Evolutionary conservation across 2,113 vertebrate species (phyloP).

Genomic region (Xiphophorus maculatus): DNA sequence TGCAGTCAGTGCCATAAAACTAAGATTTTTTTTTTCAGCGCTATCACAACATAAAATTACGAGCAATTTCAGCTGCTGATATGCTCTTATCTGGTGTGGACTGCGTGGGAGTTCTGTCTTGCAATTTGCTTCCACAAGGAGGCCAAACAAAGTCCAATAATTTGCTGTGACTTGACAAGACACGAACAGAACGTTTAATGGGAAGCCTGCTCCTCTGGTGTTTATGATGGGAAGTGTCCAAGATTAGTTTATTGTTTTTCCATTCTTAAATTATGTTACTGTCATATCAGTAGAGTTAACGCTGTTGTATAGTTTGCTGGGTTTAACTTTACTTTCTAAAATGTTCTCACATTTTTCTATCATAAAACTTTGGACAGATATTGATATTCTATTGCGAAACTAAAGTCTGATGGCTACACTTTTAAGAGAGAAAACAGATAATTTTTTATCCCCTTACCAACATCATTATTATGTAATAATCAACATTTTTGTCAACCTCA

Average conservation of each 20-base stretch:
- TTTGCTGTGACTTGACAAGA: conserved; percentile 19
- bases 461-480: neutral
- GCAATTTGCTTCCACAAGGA: conserved; percentile 54
- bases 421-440: too few relatives aligned
- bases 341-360: neutral
- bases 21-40: conserved; percentile 7
- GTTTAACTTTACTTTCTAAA: neutral
- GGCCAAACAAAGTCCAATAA: conserved; percentile 67
- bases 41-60: conserved; percentile 49
- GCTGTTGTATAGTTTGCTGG: neutral
- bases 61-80: conserved; percentile 37
- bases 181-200: conserved; percentile 4
- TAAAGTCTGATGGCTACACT: too few relatives aligned
- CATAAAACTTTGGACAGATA: neutral
- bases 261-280: neutral
- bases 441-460: neutral
- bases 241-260: conserved; percentile 35
- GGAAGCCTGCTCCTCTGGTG: conserved; percentile 15
- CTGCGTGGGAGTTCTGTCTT: conserved; percentile 69
- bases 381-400: neutral
- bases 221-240: neutral
- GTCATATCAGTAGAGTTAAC: neutral
- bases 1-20: neutral
- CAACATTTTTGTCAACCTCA: neutral
- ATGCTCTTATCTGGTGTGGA: conserved; percentile 54